Conservation (phyloP, 2,888 invertebrate genomes). For the Piscicola geometra region DNA sequence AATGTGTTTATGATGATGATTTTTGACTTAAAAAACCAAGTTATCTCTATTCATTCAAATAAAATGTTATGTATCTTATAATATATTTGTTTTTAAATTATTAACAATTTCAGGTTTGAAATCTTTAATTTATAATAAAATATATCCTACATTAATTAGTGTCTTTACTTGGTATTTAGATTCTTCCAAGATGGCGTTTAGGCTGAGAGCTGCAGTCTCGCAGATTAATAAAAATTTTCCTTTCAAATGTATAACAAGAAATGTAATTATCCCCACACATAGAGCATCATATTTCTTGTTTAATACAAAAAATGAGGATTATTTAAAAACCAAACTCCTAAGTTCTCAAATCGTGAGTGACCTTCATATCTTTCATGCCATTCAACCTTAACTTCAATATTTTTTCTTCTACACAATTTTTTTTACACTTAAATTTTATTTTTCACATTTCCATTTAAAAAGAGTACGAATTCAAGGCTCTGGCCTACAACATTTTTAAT, state of each 20-base stretch:
- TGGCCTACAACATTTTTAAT: too few relatives aligned
- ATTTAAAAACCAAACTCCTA: background rate
- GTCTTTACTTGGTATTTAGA: background rate
- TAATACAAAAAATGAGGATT: background rate
- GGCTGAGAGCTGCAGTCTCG: background rate
- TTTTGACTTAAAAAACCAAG: too few relatives aligned
- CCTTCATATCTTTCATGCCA: background rate
- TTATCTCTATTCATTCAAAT: too few relatives aligned
- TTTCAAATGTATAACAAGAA: background rate
- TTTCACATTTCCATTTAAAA: background rate
- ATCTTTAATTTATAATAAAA: too few relatives aligned
- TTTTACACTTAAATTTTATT: background rate
- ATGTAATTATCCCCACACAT: background rate
- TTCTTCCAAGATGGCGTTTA: conserved; percentile 7
- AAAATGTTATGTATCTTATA: too few relatives aligned
- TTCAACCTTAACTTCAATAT: background rate
- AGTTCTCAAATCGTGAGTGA: background rate
- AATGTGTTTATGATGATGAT: too few relatives aligned
- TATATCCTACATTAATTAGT: too few relatives aligned
- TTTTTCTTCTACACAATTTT: background rate
- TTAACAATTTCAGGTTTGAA: too few relatives aligned
- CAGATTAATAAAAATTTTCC: background rate
- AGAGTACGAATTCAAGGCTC: too few relatives aligned
- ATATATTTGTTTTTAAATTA: too few relatives aligned
- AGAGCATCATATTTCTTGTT: background rate